Evolutionary conservation across 2,113 vertebrate genomes (phyloP).

Genomic region (Apodemus sylvaticus): DNA sequence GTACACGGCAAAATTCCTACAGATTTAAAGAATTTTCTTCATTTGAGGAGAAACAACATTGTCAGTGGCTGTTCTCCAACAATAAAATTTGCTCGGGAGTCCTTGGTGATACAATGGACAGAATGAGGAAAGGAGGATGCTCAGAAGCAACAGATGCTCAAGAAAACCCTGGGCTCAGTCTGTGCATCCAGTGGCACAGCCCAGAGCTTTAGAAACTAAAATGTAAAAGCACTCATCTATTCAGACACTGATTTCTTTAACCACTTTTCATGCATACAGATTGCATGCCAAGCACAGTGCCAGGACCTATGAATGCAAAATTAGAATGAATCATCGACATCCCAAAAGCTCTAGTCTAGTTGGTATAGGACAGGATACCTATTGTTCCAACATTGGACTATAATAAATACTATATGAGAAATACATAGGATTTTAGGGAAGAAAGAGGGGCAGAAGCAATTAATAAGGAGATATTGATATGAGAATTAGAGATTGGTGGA

Average conservation of each 20-base stretch:
- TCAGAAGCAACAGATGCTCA: neutral
- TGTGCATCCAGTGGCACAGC: neutral
- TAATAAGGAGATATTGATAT: neutral
- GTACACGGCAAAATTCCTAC: slow-evolving; percentile 44
- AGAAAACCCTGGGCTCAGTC: neutral
- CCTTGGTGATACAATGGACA: neutral
- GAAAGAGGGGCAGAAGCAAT: too few species aligned
- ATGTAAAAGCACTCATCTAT: neutral
- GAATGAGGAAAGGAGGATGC: neutral
- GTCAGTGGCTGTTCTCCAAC: neutral
- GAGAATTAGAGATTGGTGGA: neutral
- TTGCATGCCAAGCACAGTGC: neutral
- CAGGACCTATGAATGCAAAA: neutral
- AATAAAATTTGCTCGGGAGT: neutral
- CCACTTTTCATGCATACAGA: neutral
- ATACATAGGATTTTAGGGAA: neutral
- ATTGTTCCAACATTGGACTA: neutral
- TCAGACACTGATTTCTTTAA: neutral
- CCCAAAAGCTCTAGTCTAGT: neutral
- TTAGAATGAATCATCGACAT: neutral
- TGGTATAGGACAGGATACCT: neutral
- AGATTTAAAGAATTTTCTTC: slow-evolving; percentile 47
- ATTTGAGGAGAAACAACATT: neutral
- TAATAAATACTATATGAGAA: neutral
- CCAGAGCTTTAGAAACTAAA: neutral